Base-by-base conservation (phyloP, 2,797 vertebrate genomes). In the Pantherophis vulpinus region DNA sequence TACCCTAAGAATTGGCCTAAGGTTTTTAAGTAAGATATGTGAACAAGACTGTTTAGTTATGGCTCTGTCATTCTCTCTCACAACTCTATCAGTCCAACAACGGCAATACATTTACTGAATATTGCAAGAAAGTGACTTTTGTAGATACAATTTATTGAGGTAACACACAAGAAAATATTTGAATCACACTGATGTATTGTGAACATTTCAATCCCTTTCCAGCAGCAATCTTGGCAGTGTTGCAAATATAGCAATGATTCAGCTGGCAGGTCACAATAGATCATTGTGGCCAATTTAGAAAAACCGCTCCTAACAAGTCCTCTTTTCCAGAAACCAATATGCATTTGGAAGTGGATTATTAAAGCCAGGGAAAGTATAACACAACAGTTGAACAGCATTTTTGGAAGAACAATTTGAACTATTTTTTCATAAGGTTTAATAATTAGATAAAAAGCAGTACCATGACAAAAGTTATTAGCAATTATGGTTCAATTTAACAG, bases 271-370 rank as follows among this genome's bases (percentile, higher is more conserved):
- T 95, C 95, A 95, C 94, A 94, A 94, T 96, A 95, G 93, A 96
- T 95, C 96, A 96, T 95, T 95, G 95, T 94, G 95, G 97, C 97
- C 97, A 97, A 97, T 96, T 95, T 97, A 96, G 96, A 97, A 97
- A 97, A 97, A 95, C 37, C 87, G 92, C 94, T 93, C 97, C 91
- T 94, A 95, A 96, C 95, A 95, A 93, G 90, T 94, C 92, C 93
- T 93, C 93, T 96, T 97, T 96, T 97, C 97, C 96, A 97, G 95
- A 97, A 97, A 96, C 94, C 95, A 97, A 93, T 94, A 97, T 95
- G 96, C 97, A 97, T 96, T 95, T 97, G 95, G 97, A 97, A 96
- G 90, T 97, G 66, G 93, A 95, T 96, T 96, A 95, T 96, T 96
- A 96, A 97, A 94, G 88, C 94, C 95, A 97, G 96, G 94, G 96